Base-by-base conservation (phyloP, 2,797 vertebrate species). In the Diplodus puntazzo region DNA sequence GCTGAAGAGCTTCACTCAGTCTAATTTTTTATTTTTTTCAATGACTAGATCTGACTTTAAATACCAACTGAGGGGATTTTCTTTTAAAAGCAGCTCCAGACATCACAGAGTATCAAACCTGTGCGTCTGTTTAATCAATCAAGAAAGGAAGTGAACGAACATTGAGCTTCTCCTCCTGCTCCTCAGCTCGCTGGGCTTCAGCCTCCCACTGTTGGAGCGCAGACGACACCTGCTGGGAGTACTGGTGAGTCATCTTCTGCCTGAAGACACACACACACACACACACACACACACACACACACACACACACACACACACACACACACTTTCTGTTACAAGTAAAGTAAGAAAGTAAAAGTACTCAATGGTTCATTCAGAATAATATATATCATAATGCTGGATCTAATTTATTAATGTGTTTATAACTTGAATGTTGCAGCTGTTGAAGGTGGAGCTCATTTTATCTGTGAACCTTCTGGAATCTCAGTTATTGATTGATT, bases 131-230 rank as follows among this genome's bases (percentile, higher is more conserved):
- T 13, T 16, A 43, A 67, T 14, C 14, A 42, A 30, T 5, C 2
- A 62, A 23, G 2, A 0, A 27, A 25, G 0, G 2, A 45, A 18
- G 2, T 16, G 11, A 75, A 97, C 96, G 68, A 80, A 98, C 98
- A 25, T 87, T 92, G 72, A 98, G 79, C 76, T 97, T 97, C 91
- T 98, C 96, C 92, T 97, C 96, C 89, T 97, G 97, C 84, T 99
- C 97, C 39, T 96, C 95, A 18, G 94, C 75, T 89, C 96, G 96
- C 78, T 97, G 96, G 25, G 96, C 81, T 84, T 98, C 97, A 5
- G 72, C 67, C 85, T 99, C 97, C 98, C 97, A 99, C 69, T 98
- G 97, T 89, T 97, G 96, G 89, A 99, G 96, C 42, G 97, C 92
- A 39, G 92, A 87, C 45, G 95, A 74, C 83, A 99, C 96, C 83